phyloP scores from a whole-genome alignment of 2,113 vertebrate species.

The Neofelis nebulosa region DNA sequence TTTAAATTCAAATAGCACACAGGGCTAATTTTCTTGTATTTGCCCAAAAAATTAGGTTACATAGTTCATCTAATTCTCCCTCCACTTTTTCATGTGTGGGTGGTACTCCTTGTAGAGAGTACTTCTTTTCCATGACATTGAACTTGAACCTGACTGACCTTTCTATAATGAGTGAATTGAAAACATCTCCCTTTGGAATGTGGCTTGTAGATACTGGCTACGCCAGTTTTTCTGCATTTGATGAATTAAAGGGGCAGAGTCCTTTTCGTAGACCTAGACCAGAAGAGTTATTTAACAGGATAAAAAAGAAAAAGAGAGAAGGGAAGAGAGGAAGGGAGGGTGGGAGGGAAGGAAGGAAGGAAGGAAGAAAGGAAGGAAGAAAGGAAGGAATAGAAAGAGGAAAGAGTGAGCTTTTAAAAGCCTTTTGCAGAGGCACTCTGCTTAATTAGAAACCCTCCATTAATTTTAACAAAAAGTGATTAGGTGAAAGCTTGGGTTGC shows the following conservation, averaged over 20 bases:
- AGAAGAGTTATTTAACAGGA: conserved; percentile 81
- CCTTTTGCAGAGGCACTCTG: conserved; percentile 69
- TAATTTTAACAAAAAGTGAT: conserved; percentile 76
- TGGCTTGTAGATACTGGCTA: conserved; percentile 92
- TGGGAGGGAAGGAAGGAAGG: rapidly evolving
- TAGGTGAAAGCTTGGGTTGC: conserved; percentile 8
- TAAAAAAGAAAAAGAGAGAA: not conserved
- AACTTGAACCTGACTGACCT: conserved; percentile 97
- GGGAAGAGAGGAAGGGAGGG: rapidly evolving
- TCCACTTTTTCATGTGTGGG: conserved; percentile 92
- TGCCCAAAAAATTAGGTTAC: conserved; percentile 95
- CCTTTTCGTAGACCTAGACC: conserved; percentile 86
- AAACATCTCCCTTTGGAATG: conserved; percentile 99
- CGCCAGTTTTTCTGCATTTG: conserved; percentile 89
- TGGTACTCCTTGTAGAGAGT: conserved; percentile 91
- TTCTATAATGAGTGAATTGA: conserved; percentile 99
- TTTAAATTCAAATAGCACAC: conserved; percentile 95
- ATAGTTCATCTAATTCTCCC: conserved; percentile 93
- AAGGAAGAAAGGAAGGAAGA: rapidly evolving
- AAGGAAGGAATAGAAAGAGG: no score
- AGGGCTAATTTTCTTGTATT: conserved; percentile 95
- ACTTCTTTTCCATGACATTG: conserved; percentile 97
- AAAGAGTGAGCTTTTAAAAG: not conserved
- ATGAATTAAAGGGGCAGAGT: conserved; percentile 93
- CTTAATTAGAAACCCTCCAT: conserved; percentile 79